Conservation (phyloP, 2,888 invertebrate species). For the Melieria picta region DNA sequence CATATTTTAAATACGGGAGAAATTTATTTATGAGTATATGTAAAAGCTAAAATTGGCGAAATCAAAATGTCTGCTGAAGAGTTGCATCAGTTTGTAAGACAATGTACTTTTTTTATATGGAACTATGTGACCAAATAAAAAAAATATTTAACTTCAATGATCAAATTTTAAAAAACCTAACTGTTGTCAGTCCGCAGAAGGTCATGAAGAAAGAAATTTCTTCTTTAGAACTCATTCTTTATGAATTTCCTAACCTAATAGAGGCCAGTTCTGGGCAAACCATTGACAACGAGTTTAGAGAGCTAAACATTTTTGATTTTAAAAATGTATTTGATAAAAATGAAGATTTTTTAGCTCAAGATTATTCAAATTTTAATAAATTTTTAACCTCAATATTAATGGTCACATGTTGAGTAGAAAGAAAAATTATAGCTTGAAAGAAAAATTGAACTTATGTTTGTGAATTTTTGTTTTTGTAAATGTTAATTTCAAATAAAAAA, state of each 20-base stretch:
- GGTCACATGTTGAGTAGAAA: too few relatives aligned
- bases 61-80: slow-evolving; percentile 19
- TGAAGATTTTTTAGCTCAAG: too few relatives aligned
- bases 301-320: background rate
- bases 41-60: too few relatives aligned
- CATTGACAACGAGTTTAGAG: too few relatives aligned
- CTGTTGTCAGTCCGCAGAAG: slow-evolving; percentile 2
- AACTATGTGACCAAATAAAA: slow-evolving; percentile 8
- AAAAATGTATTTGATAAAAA: background rate
- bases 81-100: slow-evolving; percentile 1
- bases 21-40: too few relatives aligned
- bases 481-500: too few relatives aligned
- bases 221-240: slow-evolving; percentile 6
- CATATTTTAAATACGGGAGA: too few relatives aligned
- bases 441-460: too few relatives aligned
- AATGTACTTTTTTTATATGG: slow-evolving; percentile 55
- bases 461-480: too few relatives aligned
- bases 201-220: slow-evolving; percentile 8
- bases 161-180: slow-evolving; percentile 13
- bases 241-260: slow-evolving; percentile 16
- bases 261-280: background rate
- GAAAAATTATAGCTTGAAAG: too few relatives aligned
- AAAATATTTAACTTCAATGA: slow-evolving; percentile 19
- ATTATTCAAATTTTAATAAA: too few relatives aligned
- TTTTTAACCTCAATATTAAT: too few relatives aligned